Conservation (phyloP, 2,888 invertebrate genomes). For the Cataglyphis livida region DNA sequence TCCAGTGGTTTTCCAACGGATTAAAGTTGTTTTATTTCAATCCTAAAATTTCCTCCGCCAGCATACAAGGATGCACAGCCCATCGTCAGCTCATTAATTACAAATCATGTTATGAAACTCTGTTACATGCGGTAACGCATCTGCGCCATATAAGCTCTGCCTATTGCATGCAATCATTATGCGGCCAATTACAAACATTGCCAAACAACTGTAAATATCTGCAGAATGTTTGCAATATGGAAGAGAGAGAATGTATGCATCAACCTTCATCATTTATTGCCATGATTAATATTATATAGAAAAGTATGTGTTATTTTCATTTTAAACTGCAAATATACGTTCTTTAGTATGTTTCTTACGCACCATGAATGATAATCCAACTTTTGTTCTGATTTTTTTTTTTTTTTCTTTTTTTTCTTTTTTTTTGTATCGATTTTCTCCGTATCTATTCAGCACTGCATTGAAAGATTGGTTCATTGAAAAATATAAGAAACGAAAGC, state of each 20-base stretch:
- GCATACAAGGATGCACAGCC: background rate
- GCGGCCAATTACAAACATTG: conserved; percentile 2
- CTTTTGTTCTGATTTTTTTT: background rate
- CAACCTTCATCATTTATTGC: background rate
- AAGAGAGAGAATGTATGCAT: background rate
- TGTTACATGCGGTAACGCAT: conserved; percentile 15
- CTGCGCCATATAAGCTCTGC: background rate
- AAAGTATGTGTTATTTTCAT: background rate
- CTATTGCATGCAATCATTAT: background rate
- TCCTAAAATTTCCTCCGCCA: background rate
- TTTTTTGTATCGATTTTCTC: background rate
- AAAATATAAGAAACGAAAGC: background rate
- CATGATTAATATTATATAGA: background rate
- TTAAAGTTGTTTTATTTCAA: conserved; percentile 34
- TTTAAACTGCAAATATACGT: background rate
- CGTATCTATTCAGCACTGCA: background rate
- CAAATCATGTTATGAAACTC: conserved; percentile 63
- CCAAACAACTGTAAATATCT: background rate
- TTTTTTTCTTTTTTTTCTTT: too few species aligned
- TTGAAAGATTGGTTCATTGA: background rate
- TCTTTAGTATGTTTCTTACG: background rate
- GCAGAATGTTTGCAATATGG: background rate
- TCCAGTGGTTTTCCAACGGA: background rate
- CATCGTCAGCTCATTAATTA: conserved; percentile 60
- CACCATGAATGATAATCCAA: background rate